These are phyloP conservation scores for Drosophila infuscata DNA, from an alignment of 2,888 invertebrate genomes.

Conservation along the genomic window DNA sequence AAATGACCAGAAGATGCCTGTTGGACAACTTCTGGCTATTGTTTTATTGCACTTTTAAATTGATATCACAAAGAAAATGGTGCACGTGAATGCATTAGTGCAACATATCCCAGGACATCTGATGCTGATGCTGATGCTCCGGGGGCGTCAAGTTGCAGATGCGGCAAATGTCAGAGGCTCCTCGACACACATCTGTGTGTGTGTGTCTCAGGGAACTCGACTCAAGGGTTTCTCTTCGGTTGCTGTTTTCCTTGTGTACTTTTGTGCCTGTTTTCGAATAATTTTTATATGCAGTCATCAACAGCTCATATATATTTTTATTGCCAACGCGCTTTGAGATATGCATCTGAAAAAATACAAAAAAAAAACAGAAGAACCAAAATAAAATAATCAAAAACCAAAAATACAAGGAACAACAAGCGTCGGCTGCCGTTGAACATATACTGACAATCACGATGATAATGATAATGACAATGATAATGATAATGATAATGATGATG, in stretches of 20 bases:
- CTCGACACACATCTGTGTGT: conserved; percentile 28
- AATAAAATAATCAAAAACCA: conserved; percentile 39
- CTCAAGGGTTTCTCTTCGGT: conserved; percentile 38
- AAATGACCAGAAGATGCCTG: neutral
- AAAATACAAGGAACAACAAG: conserved; percentile 52
- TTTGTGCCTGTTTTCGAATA: conserved; percentile 60
- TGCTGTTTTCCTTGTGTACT: conserved; percentile 10
- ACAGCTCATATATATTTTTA: conserved; percentile 80
- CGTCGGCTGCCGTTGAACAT: conserved; percentile 40
- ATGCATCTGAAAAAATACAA: conserved; percentile 64
- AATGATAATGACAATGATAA: conserved; percentile 30
- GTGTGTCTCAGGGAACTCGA: conserved; percentile 36
- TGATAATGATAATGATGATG: conserved; percentile 49
- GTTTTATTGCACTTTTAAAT: neutral
- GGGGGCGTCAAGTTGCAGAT: conserved; percentile 23
- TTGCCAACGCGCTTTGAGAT: conserved; percentile 71
- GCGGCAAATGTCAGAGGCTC: conserved; percentile 31
- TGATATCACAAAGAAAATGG: neutral
- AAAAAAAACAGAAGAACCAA: conserved; percentile 35
- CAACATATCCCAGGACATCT: conserved; percentile 21
- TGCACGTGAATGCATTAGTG: neutral
- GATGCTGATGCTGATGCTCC: conserved; percentile 4
- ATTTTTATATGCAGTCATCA: conserved; percentile 79
- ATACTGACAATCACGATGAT: conserved; percentile 35
- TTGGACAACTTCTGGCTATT: neutral